Percentiles rank a stretch among this genome's conserved stretches.
These are phyloP conservation scores for Acrobasis repandana DNA, from an alignment of 2,888 invertebrate species.

Conservation along the genomic window DNA sequence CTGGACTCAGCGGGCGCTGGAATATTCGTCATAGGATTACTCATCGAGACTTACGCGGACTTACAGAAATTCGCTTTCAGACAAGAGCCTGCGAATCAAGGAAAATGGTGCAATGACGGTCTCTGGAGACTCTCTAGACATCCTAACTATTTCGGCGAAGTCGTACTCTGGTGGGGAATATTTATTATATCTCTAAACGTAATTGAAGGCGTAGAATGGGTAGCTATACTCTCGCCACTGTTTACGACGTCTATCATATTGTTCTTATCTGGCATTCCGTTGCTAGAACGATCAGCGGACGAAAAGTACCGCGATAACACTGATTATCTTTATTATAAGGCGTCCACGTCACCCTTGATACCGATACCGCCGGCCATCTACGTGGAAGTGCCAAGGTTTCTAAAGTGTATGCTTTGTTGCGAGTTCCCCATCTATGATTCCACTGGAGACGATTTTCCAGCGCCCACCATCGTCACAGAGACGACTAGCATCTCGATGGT, in stretches of 20 bases:
- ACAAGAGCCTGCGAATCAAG: constrained; percentile 93
- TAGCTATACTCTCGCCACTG: constrained; percentile 92
- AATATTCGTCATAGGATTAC: constrained; percentile 91
- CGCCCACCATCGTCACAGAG: constrained; percentile 85
- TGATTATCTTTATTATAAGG: constrained; percentile 93
- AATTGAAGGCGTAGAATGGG: constrained; percentile 92
- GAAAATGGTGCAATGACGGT: constrained; percentile 96
- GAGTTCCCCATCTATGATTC: constrained; percentile 94
- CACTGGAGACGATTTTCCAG: constrained; percentile 85
- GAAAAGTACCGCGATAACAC: constrained; percentile 94
- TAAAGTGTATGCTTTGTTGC: constrained; percentile 93
- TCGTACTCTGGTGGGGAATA: constrained; percentile 96
- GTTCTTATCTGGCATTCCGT: constrained; percentile 95
- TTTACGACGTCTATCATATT: constrained; percentile 94
- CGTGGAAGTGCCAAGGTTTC: constrained; percentile 91
- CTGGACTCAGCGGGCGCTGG: constrained; percentile 93
- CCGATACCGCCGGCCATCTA: constrained; percentile 94
- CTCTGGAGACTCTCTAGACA: constrained; percentile 95
- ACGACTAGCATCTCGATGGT: constrained; percentile 88
- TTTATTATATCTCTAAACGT: constrained; percentile 94
- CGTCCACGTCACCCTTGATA: constrained; percentile 93
- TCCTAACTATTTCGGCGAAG: constrained; percentile 97
- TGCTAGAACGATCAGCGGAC: constrained; percentile 93
- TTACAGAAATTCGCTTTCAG: constrained; percentile 95
- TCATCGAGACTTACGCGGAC: constrained; percentile 95